These are phyloP conservation scores for Palaemon carinicauda DNA, from an alignment of 1,140 invertebrate genomes.

Conservation along the genomic window DNA sequence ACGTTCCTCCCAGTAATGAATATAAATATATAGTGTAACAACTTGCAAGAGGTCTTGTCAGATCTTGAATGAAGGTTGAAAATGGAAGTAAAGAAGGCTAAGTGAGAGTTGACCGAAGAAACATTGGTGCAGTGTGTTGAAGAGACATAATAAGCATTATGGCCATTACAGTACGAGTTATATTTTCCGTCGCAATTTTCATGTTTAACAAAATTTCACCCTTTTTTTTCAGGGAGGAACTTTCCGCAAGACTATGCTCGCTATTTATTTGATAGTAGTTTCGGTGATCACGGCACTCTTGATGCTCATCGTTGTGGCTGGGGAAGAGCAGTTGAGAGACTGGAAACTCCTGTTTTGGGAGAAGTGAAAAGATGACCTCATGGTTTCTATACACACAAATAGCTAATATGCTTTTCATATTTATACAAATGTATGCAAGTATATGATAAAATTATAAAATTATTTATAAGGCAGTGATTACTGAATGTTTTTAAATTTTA, in stretches of 20 bases:
- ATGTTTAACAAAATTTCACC: not conserved
- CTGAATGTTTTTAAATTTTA: too few relatives aligned
- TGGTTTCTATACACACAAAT: not conserved
- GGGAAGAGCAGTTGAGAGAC: constrained; percentile 21
- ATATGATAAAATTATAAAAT: too few relatives aligned
- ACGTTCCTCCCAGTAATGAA: too few relatives aligned
- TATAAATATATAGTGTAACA: too few relatives aligned
- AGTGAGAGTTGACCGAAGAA: too few relatives aligned
- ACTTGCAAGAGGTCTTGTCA: too few relatives aligned
- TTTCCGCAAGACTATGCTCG: constrained; percentile 78
- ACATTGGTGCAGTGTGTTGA: too few relatives aligned
- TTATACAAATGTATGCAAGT: not conserved
- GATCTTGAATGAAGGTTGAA: too few relatives aligned
- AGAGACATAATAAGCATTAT: too few relatives aligned
- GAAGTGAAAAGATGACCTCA: not conserved
- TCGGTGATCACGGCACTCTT: constrained; percentile 49
- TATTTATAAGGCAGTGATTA: too few relatives aligned
- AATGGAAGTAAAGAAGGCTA: too few relatives aligned
- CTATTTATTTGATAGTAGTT: constrained; percentile 76
- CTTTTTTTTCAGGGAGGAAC: constrained; percentile 74
- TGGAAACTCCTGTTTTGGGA: constrained; percentile 44
- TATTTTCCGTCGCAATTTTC: not conserved
- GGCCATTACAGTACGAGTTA: too few relatives aligned
- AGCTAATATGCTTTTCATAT: not conserved
- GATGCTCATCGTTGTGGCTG: constrained; percentile 31